A percentile compares a stretch with the other conserved stretches of the same genome.
phyloP scores from a whole-genome alignment of 2,797 vertebrate species.

The Phalanger gymnotis region DNA sequence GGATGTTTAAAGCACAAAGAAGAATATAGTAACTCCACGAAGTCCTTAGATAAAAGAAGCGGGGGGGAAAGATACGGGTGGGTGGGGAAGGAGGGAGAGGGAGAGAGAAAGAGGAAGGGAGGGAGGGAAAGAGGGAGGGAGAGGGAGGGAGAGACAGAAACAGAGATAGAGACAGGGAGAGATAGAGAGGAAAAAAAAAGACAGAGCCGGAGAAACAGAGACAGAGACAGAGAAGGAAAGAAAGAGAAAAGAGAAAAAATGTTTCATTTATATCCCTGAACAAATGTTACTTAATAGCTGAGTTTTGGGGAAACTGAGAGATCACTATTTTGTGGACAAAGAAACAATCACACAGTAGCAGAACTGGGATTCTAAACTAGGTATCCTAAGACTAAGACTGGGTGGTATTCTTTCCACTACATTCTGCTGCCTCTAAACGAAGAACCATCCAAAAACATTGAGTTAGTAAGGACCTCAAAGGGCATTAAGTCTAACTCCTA shows the following conservation, averaged over 20 bases:
- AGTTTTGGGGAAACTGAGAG: not conserved
- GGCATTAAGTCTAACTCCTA: not conserved
- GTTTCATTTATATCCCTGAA: not conserved
- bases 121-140: too few relatives aligned
- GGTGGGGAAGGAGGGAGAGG: too few relatives aligned
- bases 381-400: not conserved
- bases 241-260: not conserved
- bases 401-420: too few relatives aligned
- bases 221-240: too few relatives aligned
- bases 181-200: not conserved
- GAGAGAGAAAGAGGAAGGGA: too few relatives aligned
- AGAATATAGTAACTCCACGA: too few relatives aligned
- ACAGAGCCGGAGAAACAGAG: too few relatives aligned
- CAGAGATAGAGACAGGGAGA: too few relatives aligned
- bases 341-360: not conserved
- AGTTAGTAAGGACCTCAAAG: not conserved
- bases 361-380: not conserved
- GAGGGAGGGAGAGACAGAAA: too few relatives aligned
- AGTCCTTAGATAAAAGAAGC: too few relatives aligned
- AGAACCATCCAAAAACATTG: not conserved
- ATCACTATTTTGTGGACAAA: not conserved
- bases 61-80: accelerated
- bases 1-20: too few relatives aligned
- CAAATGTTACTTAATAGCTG: not conserved
- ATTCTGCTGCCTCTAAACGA: not conserved